Evolutionary conservation across 1,140 invertebrate genomes (phyloP).

Genomic region (Procambarus virginalis): DNA sequence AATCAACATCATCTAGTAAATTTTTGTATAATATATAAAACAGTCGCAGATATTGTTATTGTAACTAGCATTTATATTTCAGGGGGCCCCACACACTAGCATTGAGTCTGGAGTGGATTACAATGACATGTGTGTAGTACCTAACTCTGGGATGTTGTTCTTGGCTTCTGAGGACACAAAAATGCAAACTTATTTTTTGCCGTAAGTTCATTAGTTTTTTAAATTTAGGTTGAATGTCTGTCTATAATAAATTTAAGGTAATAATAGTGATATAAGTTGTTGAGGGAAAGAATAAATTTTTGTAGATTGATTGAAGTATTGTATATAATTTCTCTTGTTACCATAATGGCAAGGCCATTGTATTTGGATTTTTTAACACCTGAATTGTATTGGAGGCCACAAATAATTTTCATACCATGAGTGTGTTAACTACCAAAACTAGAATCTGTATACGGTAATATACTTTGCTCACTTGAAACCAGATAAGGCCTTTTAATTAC

Average conservation of each 20-base stretch:
- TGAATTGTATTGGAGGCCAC: too few relatives aligned
- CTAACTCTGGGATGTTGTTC: constrained; percentile 92
- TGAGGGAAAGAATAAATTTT: neutral
- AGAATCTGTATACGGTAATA: too few relatives aligned
- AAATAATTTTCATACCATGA: too few relatives aligned
- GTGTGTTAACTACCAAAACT: too few relatives aligned
- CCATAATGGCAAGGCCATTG: too few relatives aligned
- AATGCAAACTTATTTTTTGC: constrained; percentile 96
- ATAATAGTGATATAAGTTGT: neutral
- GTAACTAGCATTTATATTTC: constrained; percentile 72
- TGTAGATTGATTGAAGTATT: too few relatives aligned
- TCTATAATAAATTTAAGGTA: neutral
- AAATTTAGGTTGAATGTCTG: neutral
- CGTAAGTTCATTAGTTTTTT: constrained; percentile 75
- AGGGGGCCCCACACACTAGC: constrained; percentile 87
- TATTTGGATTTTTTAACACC: too few relatives aligned
- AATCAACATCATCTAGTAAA: neutral
- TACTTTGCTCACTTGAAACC: too few relatives aligned
- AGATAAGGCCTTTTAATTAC: too few relatives aligned
- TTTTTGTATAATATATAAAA: neutral
- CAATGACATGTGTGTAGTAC: constrained; percentile 93
- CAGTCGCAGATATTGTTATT: neutral
- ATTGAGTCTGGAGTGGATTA: constrained; percentile 88
- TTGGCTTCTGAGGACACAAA: constrained; percentile 95
- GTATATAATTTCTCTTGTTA: too few relatives aligned